Conservation (phyloP, 1,140 invertebrate genomes). For the Tenebrio molitor region DNA sequence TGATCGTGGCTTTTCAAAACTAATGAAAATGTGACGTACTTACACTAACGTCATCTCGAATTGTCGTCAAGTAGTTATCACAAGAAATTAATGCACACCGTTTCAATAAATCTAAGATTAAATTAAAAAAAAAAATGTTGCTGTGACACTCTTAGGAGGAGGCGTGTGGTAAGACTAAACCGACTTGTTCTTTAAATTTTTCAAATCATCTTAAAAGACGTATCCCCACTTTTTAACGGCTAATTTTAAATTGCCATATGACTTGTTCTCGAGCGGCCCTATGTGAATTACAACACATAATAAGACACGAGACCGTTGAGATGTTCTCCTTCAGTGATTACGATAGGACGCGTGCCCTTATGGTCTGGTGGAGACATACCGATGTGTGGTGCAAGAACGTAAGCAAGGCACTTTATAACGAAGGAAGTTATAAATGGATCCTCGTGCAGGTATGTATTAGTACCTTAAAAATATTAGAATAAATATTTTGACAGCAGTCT, state of each 20-base stretch:
- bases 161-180: neutral
- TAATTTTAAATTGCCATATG: conserved; percentile 55
- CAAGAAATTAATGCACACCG: conserved; percentile 43
- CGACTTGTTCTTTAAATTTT: neutral
- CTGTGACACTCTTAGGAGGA: neutral
- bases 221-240: conserved; percentile 61
- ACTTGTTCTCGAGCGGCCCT: conserved; percentile 9
- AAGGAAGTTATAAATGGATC: neutral
- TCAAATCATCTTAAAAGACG: conserved; percentile 43
- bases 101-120: conserved; percentile 28
- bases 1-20: too few species aligned
- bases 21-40: neutral
- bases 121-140: neutral
- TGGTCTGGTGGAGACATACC: conserved; percentile 56
- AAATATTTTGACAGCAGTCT: too few species aligned
- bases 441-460: too few species aligned
- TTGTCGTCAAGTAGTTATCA: neutral
- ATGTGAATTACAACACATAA: conserved; percentile 41
- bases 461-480: too few species aligned
- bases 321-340: conserved; percentile 61
- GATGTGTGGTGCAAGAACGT: neutral
- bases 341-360: conserved; percentile 56
- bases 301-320: conserved; percentile 62
- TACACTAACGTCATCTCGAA: neutral
- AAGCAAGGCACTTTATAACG: too few species aligned